These are phyloP conservation scores for Haliclona indistincta DNA, from an alignment of 37 sponge, comb jelly and placozoan genomes.

Conservation along the genomic window DNA sequence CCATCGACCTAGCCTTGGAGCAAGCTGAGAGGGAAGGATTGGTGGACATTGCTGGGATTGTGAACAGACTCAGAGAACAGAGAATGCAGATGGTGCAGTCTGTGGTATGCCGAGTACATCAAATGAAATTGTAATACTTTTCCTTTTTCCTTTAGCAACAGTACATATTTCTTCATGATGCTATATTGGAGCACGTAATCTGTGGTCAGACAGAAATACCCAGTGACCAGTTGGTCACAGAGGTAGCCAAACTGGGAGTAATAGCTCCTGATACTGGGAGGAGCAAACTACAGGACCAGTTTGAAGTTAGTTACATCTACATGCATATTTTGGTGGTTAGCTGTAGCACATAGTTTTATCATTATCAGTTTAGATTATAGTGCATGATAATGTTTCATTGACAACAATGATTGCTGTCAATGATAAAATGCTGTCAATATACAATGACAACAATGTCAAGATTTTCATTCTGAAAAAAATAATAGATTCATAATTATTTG, in stretches of 20 bases:
- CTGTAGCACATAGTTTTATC: neutral
- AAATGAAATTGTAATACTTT: neutral
- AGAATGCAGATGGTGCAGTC: slow-evolving; percentile 9
- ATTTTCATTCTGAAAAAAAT: too few species aligned
- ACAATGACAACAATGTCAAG: too few species aligned
- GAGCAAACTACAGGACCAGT: neutral
- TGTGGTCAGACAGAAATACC: slow-evolving; percentile 13
- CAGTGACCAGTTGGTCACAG: neutral
- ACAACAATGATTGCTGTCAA: too few species aligned
- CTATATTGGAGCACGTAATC: neutral
- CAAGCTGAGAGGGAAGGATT: slow-evolving; percentile 10
- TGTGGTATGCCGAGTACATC: neutral
- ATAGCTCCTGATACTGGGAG: neutral
- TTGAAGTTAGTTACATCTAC: neutral
- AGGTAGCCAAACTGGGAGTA: neutral
- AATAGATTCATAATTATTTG: too few species aligned
- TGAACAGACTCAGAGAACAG: slow-evolving; percentile 19
- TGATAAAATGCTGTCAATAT: too few species aligned
- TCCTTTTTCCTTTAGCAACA: neutral
- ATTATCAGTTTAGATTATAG: neutral
- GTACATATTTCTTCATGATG: slow-evolving; percentile 13
- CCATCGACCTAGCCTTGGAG: slow-evolving; percentile 14
- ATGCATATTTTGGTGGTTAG: neutral
- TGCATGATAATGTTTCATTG: too few species aligned
- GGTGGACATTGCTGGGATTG: slow-evolving; percentile 17